A percentile compares a stretch with the other conserved stretches of the same genome.
Conservation (phyloP, 2,113 vertebrate genomes). For the Lophotis ruficrista region DNA sequence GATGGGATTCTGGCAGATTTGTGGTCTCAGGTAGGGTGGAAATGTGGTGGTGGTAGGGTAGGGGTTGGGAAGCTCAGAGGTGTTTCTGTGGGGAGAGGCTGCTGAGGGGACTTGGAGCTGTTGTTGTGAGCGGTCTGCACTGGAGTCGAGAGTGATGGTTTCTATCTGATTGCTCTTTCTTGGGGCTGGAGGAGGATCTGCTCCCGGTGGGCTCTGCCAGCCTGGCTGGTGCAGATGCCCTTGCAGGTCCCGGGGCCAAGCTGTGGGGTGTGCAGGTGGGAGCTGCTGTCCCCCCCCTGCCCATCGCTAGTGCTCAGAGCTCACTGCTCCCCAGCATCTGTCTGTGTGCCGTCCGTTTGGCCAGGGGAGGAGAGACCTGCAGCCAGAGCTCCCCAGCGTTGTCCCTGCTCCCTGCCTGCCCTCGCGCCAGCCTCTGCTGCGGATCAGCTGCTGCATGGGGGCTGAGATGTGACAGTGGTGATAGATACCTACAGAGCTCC, state of each 20-base stretch:
- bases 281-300: background rate
- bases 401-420: background rate
- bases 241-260: background rate
- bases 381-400: background rate
- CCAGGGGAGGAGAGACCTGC: background rate
- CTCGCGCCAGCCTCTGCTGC: background rate
- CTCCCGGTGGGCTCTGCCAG: background rate
- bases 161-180: background rate
- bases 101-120: background rate
- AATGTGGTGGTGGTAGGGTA: fast-evolving
- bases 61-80: background rate
- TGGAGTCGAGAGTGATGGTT: background rate
- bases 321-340: background rate
- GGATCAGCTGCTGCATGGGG: background rate
- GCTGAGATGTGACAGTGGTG: background rate
- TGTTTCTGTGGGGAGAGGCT: background rate
- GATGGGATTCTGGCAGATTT: background rate
- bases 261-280: fast-evolving
- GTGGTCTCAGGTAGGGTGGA: background rate
- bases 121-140: background rate
- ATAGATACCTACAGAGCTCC: background rate
- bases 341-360: background rate
- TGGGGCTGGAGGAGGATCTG: background rate
- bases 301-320: background rate
- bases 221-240: background rate